Base-by-base conservation (phyloP, 2,888 invertebrate genomes). In the Pachycephus smyrnensis region DNA sequence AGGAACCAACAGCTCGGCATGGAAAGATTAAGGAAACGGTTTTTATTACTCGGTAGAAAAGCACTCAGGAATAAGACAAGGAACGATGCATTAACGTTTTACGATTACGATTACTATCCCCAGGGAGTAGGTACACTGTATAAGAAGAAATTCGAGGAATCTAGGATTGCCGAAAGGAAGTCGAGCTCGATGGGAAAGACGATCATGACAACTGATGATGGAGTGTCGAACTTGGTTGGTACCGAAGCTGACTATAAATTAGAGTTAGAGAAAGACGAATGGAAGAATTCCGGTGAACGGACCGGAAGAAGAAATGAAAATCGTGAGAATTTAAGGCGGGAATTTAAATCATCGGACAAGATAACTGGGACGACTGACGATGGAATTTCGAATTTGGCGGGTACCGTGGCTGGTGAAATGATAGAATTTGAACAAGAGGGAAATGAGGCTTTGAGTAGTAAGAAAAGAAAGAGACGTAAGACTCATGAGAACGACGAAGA, bases 311-410 rank as follows among this genome's bases (percentile, higher is more conserved):
- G 55, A 55, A 55, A 55, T 55, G 9, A 55, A 23, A 23, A 55
- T 55, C 23, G 55, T 55, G 55, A 55, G 15, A 55, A 23, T 55
- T 55, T 55, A 55, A 55, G 9, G 55, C 23, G 9, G 9, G 23
- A 23, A 55, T 55, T 55, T 55, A 55, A 55, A 55, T 55, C 55
- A 55, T 55, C 23, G 55, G 9, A 2, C 15, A 55, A 55, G 55
- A 55, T 23, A 55, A 23, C 74, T 12, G 30, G n/a, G 12, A 33
- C 36, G 33, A 2, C 11, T 0, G 74, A 74, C n/a, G 74, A 74
- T 33, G 74, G 74, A 33, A 74, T 33, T 32, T 74, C 74, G 12
- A 74, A 74, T 74, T 36, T 74, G 36, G 12, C 12, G 37, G 74
- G 74, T 35, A 30, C 23, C 30, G 30, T 12, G n/a, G 11, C 36